Percentiles rank a stretch among this genome's conserved stretches.
These are phyloP conservation scores for Cryptotis parvus DNA, from an alignment of 2,113 vertebrate species.

Conservation along the genomic window DNA sequence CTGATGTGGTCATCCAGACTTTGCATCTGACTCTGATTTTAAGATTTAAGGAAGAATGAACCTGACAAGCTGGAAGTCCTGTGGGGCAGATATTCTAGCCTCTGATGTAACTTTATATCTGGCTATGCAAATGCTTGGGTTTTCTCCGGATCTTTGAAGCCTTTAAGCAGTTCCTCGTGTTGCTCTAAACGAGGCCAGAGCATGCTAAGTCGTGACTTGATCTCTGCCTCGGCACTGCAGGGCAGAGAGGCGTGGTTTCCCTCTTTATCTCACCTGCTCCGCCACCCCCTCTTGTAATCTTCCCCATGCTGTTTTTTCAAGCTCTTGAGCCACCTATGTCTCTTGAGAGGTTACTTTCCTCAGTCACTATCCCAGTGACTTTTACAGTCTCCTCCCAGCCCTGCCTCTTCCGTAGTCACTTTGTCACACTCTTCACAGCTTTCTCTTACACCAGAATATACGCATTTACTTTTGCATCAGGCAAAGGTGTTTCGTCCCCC, in stretches of 20 bases:
- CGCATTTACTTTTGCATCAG: too few species aligned
- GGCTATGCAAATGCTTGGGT: constrained; percentile 77
- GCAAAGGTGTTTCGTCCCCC: too few species aligned
- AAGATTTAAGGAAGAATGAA: constrained; percentile 75
- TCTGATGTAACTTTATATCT: constrained; percentile 77
- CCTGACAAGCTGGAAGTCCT: constrained; percentile 71
- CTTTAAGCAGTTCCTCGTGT: constrained; percentile 75
- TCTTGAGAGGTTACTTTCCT: background rate
- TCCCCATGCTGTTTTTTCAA: background rate
- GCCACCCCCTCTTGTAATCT: background rate
- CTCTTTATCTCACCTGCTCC: background rate
- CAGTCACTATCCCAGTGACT: too few species aligned
- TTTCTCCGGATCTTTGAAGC: constrained; percentile 75
- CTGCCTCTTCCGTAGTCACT: background rate
- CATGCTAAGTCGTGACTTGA: constrained; percentile 39
- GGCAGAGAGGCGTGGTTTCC: constrained; percentile 13
- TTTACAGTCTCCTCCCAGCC: too few species aligned
- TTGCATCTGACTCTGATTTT: constrained; percentile 75
- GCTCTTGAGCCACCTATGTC: background rate
- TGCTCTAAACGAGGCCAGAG: constrained; percentile 75
- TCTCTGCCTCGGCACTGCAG: constrained; percentile 47
- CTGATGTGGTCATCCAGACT: background rate
- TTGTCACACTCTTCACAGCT: background rate
- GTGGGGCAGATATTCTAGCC: constrained; percentile 69
- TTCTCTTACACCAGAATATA: accelerated